Percentiles rank a stretch among this genome's conserved stretches.
Conservation (phyloP, 2,113 vertebrate genomes). For the Phylloscopus trochilus region DNA sequence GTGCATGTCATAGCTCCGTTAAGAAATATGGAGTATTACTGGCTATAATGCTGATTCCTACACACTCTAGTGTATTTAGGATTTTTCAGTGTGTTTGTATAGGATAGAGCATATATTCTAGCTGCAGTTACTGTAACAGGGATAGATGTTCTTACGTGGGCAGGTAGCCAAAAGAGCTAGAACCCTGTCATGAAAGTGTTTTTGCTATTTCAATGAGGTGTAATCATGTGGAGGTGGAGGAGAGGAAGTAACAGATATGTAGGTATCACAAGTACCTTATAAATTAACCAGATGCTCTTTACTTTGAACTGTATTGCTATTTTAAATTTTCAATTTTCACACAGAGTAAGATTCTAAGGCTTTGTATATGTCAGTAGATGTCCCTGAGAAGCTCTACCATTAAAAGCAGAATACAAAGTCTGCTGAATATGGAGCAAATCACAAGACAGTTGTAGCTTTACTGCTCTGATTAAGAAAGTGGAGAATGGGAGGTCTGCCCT, state of each 20-base stretch:
- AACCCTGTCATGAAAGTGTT: not conserved
- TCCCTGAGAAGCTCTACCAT: not conserved
- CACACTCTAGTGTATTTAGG: not conserved
- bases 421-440: not conserved
- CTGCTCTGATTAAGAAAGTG: not conserved
- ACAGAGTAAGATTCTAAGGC: not conserved
- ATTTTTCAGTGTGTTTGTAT: not conserved
- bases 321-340: not conserved
- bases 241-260: not conserved
- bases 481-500: not conserved
- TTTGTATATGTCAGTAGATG: not conserved
- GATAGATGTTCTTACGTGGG: not conserved
- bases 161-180: not conserved
- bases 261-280: not conserved
- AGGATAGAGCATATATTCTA: not conserved
- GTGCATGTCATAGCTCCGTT: not conserved
- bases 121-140: not conserved
- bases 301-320: not conserved
- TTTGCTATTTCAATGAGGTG: not conserved
- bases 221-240: not conserved
- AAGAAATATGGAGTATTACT: not conserved
- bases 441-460: not conserved
- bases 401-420: not conserved
- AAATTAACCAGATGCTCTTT: not conserved
- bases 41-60: not conserved